phyloP scores from a whole-genome alignment of 2,797 vertebrate species.

The Babyrousa celebensis region DNA sequence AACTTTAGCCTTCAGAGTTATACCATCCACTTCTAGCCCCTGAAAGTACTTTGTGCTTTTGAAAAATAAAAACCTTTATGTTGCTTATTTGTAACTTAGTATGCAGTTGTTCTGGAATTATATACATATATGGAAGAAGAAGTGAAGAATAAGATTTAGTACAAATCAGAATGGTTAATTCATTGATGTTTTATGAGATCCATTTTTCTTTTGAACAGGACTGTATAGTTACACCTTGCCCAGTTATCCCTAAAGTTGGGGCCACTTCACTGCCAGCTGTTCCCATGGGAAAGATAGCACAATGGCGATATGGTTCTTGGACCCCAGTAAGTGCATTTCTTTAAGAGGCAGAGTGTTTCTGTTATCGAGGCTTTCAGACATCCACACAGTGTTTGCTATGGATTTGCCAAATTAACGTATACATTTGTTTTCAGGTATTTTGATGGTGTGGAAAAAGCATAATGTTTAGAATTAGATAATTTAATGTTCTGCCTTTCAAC shows the following conservation, averaged over 20 bases:
- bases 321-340: constrained; percentile 94
- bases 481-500: not conserved
- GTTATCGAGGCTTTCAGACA: not conserved
- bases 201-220: constrained; percentile 91
- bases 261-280: constrained; percentile 92
- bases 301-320: constrained; percentile 99
- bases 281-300: constrained; percentile 91
- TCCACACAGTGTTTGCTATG: not conserved
- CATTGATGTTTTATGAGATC: not conserved
- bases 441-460: not conserved
- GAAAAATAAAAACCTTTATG: not conserved
- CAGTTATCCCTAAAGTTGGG: constrained; percentile 89
- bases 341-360: not conserved
- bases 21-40: not conserved
- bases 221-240: constrained; percentile 94
- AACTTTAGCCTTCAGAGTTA: not conserved
- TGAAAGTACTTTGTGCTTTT: not conserved
- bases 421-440: not conserved
- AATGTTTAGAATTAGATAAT: not conserved
- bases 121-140: not conserved
- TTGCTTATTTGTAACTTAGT: not conserved
- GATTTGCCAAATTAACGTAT: not conserved
- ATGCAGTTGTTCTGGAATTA: not conserved
- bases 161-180: not conserved
- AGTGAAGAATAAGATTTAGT: not conserved